phyloP scores from a whole-genome alignment of 2,113 vertebrate species.

The Nymphicus hollandicus region DNA sequence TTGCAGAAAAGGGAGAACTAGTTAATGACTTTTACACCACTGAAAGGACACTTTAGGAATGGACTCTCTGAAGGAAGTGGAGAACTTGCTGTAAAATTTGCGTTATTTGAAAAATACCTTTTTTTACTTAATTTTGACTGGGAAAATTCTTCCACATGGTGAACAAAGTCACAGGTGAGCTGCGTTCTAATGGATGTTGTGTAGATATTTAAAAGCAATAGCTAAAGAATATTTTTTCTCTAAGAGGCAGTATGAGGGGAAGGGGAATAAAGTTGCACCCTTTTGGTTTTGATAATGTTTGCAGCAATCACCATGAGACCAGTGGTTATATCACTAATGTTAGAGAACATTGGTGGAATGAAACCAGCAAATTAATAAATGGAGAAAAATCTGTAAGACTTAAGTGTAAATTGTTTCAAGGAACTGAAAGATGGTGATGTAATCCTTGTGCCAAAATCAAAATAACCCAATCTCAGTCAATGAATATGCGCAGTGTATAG shows the following conservation, averaged over 20 bases:
- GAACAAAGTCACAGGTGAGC: not conserved
- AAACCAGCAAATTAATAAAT: not conserved
- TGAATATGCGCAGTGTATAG: not conserved
- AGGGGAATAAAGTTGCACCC: not conserved
- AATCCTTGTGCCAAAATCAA: not conserved
- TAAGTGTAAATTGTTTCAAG: not conserved
- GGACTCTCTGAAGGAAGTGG: not conserved
- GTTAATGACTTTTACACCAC: not conserved
- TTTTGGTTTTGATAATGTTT: not conserved
- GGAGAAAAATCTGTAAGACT: not conserved
- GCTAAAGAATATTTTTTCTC: not conserved
- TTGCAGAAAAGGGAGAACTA: not conserved
- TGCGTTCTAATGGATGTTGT: not conserved
- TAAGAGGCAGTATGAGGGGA: not conserved
- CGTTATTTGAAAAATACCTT: not conserved
- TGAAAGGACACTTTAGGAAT: not conserved
- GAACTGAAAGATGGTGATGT: not conserved
- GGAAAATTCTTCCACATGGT: rapidly evolving
- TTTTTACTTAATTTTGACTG: not conserved
- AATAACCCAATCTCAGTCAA: not conserved
- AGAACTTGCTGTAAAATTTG: not conserved
- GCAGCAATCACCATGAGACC: not conserved
- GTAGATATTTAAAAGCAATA: not conserved
- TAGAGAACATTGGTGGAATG: not conserved
- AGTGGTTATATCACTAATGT: not conserved